phyloP scores from a whole-genome alignment of 2,797 vertebrate genomes.

The Protosalanx chinensis region DNA sequence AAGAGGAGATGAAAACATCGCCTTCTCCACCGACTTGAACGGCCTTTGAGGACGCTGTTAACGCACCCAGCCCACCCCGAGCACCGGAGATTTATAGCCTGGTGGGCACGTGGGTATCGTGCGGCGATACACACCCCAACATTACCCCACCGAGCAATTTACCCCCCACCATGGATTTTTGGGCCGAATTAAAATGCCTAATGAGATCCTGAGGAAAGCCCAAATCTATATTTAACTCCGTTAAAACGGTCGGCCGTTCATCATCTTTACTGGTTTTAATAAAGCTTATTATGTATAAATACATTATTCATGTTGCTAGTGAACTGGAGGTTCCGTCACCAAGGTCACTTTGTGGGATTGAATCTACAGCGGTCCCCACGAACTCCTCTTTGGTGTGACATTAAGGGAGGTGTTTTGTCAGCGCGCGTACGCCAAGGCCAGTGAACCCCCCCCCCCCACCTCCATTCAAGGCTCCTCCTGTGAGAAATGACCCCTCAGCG shows the following conservation, averaged over 20 bases:
- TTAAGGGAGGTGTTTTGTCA: not conserved
- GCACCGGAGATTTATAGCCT: slow-evolving; percentile 37
- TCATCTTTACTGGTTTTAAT: slow-evolving; percentile 62
- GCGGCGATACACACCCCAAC: slow-evolving; percentile 29
- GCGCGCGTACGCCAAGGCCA: not conserved
- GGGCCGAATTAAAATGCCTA: slow-evolving; percentile 45
- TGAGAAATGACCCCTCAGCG: slow-evolving; percentile 19
- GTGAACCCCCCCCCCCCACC: slow-evolving; percentile 1
- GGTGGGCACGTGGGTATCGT: slow-evolving; percentile 26
- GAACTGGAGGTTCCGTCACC: slow-evolving; percentile 47
- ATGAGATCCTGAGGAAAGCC: slow-evolving; percentile 55
- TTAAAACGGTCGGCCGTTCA: slow-evolving; percentile 57
- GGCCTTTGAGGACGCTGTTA: slow-evolving; percentile 19
- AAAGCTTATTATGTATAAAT: slow-evolving; percentile 58
- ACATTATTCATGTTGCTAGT: slow-evolving; percentile 55
- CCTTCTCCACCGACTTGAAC: slow-evolving; percentile 2
- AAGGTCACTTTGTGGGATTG: slow-evolving; percentile 45
- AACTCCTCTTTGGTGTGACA: not conserved
- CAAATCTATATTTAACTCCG: slow-evolving; percentile 70
- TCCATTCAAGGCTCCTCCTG: slow-evolving; percentile 18
- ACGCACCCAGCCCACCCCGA: slow-evolving; percentile 22
- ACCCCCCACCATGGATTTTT: slow-evolving; percentile 53
- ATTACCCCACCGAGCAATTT: slow-evolving; percentile 37
- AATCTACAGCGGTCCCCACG: slow-evolving; percentile 26
- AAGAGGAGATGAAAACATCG: slow-evolving; percentile 19